These are phyloP conservation scores for Vespertilio murinus DNA, from an alignment of 2,797 vertebrate genomes.

Conservation along the genomic window DNA sequence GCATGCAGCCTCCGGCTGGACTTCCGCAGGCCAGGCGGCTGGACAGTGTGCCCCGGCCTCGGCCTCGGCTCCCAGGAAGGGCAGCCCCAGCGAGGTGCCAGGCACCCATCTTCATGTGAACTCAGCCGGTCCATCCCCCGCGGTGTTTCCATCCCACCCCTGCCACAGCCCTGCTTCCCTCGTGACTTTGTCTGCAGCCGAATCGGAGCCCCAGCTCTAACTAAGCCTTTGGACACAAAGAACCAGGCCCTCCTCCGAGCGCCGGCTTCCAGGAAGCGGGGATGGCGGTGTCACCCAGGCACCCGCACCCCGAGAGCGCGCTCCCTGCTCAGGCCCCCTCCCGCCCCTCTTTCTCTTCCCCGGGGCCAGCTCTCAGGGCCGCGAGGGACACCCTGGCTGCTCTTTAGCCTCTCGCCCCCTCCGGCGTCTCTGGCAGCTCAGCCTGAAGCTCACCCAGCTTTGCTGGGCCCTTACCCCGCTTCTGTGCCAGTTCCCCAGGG, in stretches of 20 bases:
- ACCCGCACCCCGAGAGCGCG: neutral
- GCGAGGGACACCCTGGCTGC: neutral
- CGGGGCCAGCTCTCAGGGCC: neutral
- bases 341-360: neutral
- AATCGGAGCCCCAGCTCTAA: neutral
- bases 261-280: neutral
- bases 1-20: neutral
- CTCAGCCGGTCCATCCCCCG: neutral
- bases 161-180: neutral
- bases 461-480: too few relatives aligned
- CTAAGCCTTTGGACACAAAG: neutral
- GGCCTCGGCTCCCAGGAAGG: neutral
- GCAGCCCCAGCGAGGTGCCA: neutral
- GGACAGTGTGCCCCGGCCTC: neutral
- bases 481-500: neutral
- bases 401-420: neutral
- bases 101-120: neutral
- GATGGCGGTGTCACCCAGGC: neutral
- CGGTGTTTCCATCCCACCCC: neutral
- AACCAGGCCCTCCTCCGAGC: neutral
- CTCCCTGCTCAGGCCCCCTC: neutral
- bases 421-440: neutral
- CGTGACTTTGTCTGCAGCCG: neutral
- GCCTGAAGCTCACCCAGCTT: neutral
- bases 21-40: neutral